These are phyloP conservation scores for Drosophila eohydei DNA, from an alignment of 2,888 invertebrate species.

Conservation along the genomic window DNA sequence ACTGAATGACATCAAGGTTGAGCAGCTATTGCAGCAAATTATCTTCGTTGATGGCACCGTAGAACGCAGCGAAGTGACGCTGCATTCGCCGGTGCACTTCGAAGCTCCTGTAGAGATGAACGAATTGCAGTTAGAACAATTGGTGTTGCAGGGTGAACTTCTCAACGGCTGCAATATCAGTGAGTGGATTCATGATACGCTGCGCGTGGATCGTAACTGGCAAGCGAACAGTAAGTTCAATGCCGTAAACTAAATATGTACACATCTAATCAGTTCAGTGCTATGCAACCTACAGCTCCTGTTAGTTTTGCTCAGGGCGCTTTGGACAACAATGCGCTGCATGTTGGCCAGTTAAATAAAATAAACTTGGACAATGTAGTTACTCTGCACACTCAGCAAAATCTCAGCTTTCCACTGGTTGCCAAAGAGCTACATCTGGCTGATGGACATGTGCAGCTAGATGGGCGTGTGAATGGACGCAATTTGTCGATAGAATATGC, in stretches of 20 bases:
- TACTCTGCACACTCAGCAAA: slow-evolving; percentile 85
- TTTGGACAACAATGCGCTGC: slow-evolving; percentile 84
- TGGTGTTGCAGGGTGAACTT: slow-evolving; percentile 68
- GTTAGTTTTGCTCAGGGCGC: slow-evolving; percentile 84
- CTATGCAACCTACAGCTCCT: slow-evolving; percentile 76
- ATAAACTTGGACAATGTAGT: slow-evolving; percentile 85
- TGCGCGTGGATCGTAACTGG: slow-evolving; percentile 84
- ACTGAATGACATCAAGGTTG: slow-evolving; percentile 82
- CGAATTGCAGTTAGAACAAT: slow-evolving; percentile 59
- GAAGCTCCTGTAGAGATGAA: slow-evolving; percentile 73
- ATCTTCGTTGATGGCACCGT: slow-evolving; percentile 82
- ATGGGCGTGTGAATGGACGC: slow-evolving; percentile 84
- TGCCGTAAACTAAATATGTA: neutral
- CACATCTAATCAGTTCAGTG: neutral
- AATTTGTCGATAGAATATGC: slow-evolving; percentile 85
- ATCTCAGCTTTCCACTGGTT: slow-evolving; percentile 81
- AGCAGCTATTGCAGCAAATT: slow-evolving; percentile 82
- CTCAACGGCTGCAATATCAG: slow-evolving; percentile 84
- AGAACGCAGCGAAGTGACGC: slow-evolving; percentile 52
- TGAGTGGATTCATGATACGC: slow-evolving; percentile 84
- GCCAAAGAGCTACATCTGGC: slow-evolving; percentile 83
- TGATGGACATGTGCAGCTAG: slow-evolving; percentile 60
- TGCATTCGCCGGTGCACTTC: slow-evolving; percentile 84
- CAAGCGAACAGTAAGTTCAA: slow-evolving; percentile 61
- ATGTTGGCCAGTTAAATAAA: slow-evolving; percentile 85